A percentile compares a stretch with the other conserved stretches of the same genome.
Evolutionary conservation across 2,113 vertebrate species (phyloP).

Genomic region (Agelaius tricolor): DNA sequence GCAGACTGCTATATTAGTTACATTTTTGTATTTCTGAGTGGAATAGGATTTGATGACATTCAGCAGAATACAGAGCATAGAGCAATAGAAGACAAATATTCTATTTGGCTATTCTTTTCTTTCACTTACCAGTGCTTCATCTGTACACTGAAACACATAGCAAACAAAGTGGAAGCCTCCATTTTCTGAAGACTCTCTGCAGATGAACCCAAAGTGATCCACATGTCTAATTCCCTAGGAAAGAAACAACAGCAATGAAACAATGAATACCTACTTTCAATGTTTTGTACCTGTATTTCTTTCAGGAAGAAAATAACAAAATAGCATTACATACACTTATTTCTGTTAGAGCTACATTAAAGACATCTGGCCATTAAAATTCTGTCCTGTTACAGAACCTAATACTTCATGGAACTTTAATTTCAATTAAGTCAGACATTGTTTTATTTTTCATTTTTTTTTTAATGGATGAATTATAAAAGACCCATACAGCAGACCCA

Average conservation of each 20-base stretch:
- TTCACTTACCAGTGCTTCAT: conserved; percentile 91
- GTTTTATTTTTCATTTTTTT: background rate
- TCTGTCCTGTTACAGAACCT: background rate
- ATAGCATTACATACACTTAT: background rate
- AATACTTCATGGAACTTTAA: background rate
- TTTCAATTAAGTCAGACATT: background rate
- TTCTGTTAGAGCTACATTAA: background rate
- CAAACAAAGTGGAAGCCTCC: conserved; percentile 93
- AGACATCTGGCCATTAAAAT: background rate
- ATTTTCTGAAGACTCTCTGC: conserved; percentile 89
- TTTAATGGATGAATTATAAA: background rate
- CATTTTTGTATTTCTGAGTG: background rate
- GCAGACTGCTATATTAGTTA: background rate
- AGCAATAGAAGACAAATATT: background rate
- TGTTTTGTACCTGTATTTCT: background rate
- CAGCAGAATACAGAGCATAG: background rate
- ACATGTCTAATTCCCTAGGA: conserved; percentile 92
- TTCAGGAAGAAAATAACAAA: background rate
- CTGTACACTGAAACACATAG: conserved; percentile 94
- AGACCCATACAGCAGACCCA: background rate
- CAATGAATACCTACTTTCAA: background rate
- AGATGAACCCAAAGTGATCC: conserved; percentile 99
- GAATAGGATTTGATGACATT: background rate
- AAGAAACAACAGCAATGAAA: background rate
- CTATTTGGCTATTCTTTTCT: background rate